phyloP scores from a whole-genome alignment of 2,888 invertebrate species.

The Oscheius sp. region DNA sequence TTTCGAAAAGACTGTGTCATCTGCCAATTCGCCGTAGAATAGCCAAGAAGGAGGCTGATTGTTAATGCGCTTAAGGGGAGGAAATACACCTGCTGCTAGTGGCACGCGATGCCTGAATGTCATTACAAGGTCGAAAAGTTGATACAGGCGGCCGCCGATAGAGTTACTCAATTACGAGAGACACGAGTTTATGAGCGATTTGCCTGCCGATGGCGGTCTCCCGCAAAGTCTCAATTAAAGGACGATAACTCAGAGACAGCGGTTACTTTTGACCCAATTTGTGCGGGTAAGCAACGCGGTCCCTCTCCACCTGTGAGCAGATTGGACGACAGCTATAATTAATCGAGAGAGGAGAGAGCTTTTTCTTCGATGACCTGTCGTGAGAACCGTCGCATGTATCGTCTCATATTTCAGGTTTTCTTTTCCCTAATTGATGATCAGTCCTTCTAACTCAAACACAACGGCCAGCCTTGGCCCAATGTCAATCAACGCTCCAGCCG shows the following conservation, averaged over 20 bases:
- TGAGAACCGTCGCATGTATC: background rate
- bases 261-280: background rate
- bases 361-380: background rate
- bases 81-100: conserved; percentile 12
- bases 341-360: background rate
- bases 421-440: conserved; percentile 6
- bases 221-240: conserved; percentile 7
- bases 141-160: background rate
- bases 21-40: background rate
- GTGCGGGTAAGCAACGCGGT: background rate
- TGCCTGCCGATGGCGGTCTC: conserved; percentile 17
- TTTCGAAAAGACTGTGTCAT: background rate
- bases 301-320: conserved; percentile 15
- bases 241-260: background rate
- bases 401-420: conserved; percentile 9
- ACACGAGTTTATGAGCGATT: conserved; percentile 10
- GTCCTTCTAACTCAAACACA: conserved; percentile 3
- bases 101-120: conserved; percentile 8
- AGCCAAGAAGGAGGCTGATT: conserved; percentile 7
- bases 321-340: background rate
- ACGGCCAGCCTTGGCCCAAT: background rate
- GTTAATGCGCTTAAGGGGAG: conserved; percentile 10
- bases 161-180: conserved; percentile 7
- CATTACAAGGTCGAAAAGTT: conserved; percentile 22
- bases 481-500: conserved; percentile 14